phyloP scores from a whole-genome alignment of 2,113 vertebrate species.

The Trichomycterus rosablanca region DNA sequence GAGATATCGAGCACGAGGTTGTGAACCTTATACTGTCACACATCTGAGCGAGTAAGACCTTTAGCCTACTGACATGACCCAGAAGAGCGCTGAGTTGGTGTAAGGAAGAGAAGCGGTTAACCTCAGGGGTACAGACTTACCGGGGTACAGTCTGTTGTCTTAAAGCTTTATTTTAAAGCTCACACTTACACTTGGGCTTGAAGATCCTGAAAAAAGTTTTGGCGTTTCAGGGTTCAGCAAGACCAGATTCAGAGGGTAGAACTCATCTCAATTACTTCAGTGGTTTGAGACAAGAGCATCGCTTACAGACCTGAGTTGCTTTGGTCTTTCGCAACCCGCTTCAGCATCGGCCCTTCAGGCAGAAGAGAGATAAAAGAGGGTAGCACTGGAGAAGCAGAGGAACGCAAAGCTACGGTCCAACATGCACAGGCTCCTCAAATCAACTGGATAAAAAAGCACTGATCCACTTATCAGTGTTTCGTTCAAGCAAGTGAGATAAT shows the following conservation, averaged over 20 bases:
- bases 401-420: slow-evolving; percentile 57
- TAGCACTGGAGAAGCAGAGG: slow-evolving; percentile 44
- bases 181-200: too few species aligned
- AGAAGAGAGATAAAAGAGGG: slow-evolving; percentile 35
- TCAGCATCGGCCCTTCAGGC: slow-evolving; percentile 10
- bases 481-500: slow-evolving; percentile 55
- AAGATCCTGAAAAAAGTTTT: neutral
- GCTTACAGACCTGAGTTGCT: neutral
- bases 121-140: too few species aligned
- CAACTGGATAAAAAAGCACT: slow-evolving; percentile 68
- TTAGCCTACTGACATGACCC: too few species aligned
- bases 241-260: neutral
- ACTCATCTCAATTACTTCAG: neutral
- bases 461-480: slow-evolving; percentile 63
- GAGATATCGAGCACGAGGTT: neutral
- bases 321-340: slow-evolving; percentile 8
- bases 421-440: slow-evolving; percentile 62
- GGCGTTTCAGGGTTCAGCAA: neutral
- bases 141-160: too few species aligned
- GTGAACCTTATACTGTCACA: slow-evolving; percentile 12
- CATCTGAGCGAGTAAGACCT: neutral
- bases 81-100: neutral
- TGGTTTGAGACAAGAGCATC: slow-evolving; percentile 8
- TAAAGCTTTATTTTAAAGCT: too few species aligned
- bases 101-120: too few species aligned